Evolutionary conservation across 2,888 invertebrate genomes (phyloP).

Genomic region (Phyllotreta cruciferae): DNA sequence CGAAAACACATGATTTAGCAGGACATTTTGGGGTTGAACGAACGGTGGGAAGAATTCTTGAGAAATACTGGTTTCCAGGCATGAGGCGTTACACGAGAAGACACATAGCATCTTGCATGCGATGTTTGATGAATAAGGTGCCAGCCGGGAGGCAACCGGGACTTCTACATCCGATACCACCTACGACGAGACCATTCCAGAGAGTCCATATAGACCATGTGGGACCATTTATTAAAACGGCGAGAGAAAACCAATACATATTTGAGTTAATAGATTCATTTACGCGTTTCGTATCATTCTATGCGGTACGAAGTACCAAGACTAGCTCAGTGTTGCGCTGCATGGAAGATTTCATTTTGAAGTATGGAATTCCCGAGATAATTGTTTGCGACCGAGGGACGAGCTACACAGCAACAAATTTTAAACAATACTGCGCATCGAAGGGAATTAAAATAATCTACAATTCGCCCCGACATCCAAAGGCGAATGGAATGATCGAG

Average conservation of each 20-base stretch:
- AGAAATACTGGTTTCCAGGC: slow-evolving; percentile 33
- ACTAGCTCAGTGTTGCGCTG: slow-evolving; percentile 24
- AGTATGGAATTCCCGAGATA: slow-evolving; percentile 37
- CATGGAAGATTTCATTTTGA: slow-evolving; percentile 33
- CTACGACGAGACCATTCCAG: slow-evolving; percentile 35
- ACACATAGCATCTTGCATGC: slow-evolving; percentile 36
- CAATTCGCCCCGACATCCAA: slow-evolving; percentile 38
- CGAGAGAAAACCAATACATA: slow-evolving; percentile 28
- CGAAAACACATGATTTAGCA: slow-evolving; percentile 34
- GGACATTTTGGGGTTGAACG: slow-evolving; percentile 36
- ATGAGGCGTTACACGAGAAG: slow-evolving; percentile 33
- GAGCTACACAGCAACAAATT: slow-evolving; percentile 17
- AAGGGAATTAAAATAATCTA: slow-evolving; percentile 29
- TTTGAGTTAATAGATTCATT: slow-evolving; percentile 34
- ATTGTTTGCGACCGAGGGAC: slow-evolving; percentile 41
- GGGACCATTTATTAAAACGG: slow-evolving; percentile 34
- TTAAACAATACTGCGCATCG: slow-evolving; percentile 28
- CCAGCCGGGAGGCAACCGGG: slow-evolving; percentile 37
- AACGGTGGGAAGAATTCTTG: slow-evolving; percentile 15
- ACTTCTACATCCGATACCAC: slow-evolving; percentile 32
- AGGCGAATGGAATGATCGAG: slow-evolving; percentile 41
- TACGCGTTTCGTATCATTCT: slow-evolving; percentile 33
- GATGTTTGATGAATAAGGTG: slow-evolving; percentile 35
- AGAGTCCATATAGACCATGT: slow-evolving; percentile 37
- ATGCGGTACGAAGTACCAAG: slow-evolving; percentile 29